Evolutionary conservation across 1,140 invertebrate genomes (phyloP).

Genomic region (Drosophila obscura): DNA sequence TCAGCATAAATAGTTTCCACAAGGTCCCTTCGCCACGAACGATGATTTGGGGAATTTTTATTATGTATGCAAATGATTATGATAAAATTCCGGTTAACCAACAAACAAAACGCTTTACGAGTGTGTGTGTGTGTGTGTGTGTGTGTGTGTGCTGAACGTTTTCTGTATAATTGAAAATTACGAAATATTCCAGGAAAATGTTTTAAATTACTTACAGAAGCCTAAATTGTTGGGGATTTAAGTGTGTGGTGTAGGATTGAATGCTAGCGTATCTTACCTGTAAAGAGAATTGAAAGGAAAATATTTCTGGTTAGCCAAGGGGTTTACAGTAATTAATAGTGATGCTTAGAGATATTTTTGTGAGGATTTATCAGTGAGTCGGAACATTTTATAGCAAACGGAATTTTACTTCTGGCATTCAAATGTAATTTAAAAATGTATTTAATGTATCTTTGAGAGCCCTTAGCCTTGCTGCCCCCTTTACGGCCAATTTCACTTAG

Average conservation of each 20-base stretch:
- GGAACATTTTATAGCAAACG: no score
- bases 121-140: conserved; percentile 30
- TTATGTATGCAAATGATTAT: conserved; percentile 58
- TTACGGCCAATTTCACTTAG: conserved; percentile 61
- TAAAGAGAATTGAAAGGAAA: conserved; percentile 42
- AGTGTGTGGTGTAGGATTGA: neutral
- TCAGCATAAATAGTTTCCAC: conserved; percentile 65
- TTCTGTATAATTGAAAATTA: conserved; percentile 59
- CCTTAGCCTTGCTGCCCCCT: conserved; percentile 4
- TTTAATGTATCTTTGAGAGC: conserved; percentile 7
- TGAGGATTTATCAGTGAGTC: no score
- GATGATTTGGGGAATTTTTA: conserved; percentile 61
- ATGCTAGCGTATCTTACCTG: conserved; percentile 50
- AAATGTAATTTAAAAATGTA: no score
- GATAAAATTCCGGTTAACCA: conserved; percentile 62
- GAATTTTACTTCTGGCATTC: no score
- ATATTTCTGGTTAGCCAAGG: conserved; percentile 21
- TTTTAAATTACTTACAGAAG: conserved; percentile 64
- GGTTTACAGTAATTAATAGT: neutral
- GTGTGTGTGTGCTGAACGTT: conserved; percentile 39
- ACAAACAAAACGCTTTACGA: conserved; percentile 45
- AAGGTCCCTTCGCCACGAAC: conserved; percentile 19
- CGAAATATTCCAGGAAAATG: conserved; percentile 44
- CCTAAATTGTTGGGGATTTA: conserved; percentile 3
- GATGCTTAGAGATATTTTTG: no score